Evolutionary conservation across 2,888 invertebrate species (phyloP).

Genomic region (Hirtodrosophila histrioides): DNA sequence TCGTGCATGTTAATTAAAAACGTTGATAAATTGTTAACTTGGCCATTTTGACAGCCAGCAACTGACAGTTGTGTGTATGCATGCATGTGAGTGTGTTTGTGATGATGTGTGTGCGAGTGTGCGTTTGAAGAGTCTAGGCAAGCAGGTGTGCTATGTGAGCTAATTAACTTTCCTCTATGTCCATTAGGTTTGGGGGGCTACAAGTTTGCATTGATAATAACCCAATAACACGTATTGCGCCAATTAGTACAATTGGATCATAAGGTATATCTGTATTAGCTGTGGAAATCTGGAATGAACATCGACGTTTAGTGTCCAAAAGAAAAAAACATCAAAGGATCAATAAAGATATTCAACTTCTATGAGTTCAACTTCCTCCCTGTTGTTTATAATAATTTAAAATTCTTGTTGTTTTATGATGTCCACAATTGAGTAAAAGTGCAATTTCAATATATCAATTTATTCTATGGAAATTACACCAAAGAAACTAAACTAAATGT

Average conservation of each 20-base stretch:
- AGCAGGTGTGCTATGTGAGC: slow-evolving; percentile 19
- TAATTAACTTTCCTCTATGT: slow-evolving; percentile 29
- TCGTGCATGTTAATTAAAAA: slow-evolving; percentile 67
- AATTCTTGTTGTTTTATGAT: too few species aligned
- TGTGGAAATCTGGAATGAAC: too few species aligned
- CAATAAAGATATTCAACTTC: too few species aligned
- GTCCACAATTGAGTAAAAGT: too few species aligned
- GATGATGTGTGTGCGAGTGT: slow-evolving; percentile 1
- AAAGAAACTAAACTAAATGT: too few species aligned
- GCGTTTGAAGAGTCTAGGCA: background rate
- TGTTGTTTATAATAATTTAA: too few species aligned
- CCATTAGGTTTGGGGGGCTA: slow-evolving; percentile 2
- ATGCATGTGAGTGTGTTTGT: slow-evolving; percentile 5
- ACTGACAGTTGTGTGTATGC: slow-evolving; percentile 12
- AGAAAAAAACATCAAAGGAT: too few species aligned
- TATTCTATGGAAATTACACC: too few species aligned
- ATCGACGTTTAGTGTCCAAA: too few species aligned
- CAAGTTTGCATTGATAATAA: background rate
- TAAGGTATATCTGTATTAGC: background rate
- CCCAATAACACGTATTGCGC: background rate
- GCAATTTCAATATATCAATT: too few species aligned
- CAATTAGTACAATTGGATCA: background rate
- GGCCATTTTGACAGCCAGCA: slow-evolving; percentile 43
- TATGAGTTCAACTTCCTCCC: too few species aligned
- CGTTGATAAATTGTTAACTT: slow-evolving; percentile 61